These are phyloP conservation scores for Smutsia gigantea DNA, from an alignment of 2,797 vertebrate genomes.

Conservation along the genomic window DNA sequence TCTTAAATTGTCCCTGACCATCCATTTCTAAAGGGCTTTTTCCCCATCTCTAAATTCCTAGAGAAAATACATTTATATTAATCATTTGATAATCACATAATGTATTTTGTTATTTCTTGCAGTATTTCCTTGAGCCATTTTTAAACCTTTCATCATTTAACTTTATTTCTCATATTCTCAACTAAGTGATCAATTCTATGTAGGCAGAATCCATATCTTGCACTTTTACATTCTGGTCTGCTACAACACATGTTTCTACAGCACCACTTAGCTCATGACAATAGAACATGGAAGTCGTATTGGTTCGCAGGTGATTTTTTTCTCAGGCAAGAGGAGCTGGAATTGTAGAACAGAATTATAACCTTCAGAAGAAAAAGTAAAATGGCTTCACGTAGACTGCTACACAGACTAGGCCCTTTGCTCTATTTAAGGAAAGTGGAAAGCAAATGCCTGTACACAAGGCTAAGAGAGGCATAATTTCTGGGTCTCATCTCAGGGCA, in stretches of 20 bases:
- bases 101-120: background rate
- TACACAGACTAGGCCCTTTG: background rate
- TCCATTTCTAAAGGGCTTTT: conserved; percentile 5
- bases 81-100: conserved; percentile 1
- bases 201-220: background rate
- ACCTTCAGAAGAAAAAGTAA: conserved; percentile 10
- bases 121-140: background rate
- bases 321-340: background rate
- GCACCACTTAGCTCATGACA: background rate
- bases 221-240: background rate
- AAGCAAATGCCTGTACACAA: background rate
- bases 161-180: background rate
- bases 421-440: conserved; percentile 53
- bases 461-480: background rate
- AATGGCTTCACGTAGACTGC: background rate
- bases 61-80: background rate
- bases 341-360: conserved; percentile 48
- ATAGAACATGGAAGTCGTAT: background rate
- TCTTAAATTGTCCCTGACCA: background rate
- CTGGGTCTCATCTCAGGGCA: background rate
- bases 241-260: background rate
- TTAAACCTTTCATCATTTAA: conserved; percentile 8
- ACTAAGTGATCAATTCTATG: background rate
- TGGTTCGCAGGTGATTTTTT: conserved; percentile 10
- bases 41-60: background rate